A percentile compares a stretch with the other conserved stretches of the same genome.
Conservation (phyloP, 2,888 invertebrate species). For the Pseudolycoriella hygida region DNA sequence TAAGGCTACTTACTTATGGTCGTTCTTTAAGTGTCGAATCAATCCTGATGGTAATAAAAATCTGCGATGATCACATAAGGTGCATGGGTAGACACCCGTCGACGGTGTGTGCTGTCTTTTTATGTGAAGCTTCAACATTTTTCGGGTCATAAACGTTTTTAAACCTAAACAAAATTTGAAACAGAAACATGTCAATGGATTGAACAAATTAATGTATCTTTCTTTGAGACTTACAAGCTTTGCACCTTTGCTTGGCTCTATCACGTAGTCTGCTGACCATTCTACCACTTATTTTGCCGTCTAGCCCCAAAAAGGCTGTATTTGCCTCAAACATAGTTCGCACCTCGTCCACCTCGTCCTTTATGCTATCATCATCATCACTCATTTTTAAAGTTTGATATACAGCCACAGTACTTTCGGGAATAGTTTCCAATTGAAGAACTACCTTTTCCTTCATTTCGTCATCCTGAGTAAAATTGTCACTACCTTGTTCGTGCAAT, state of each 20-base stretch:
- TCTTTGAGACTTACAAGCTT: conserved; percentile 19
- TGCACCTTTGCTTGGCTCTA: too few relatives aligned
- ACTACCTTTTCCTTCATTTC: conserved; percentile 14
- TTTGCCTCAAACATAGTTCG: conserved; percentile 34
- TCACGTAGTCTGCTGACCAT: too few relatives aligned
- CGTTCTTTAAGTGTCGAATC: conserved; percentile 57
- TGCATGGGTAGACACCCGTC: conserved; percentile 56
- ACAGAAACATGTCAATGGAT: too few relatives aligned
- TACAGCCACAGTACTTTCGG: conserved; percentile 40
- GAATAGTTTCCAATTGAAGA: conserved; percentile 30
- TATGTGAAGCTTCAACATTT: conserved; percentile 57
- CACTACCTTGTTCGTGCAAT: conserved; percentile 17
- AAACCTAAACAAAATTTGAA: too few relatives aligned
- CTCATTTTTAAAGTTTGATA: conserved; percentile 41
- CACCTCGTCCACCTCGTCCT: conserved; percentile 33
- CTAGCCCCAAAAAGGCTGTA: conserved; percentile 42
- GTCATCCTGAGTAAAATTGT: conserved; percentile 15
- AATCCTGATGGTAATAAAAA: conserved; percentile 64
- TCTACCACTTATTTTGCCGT: conserved; percentile 33
- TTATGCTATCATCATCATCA: conserved; percentile 12
- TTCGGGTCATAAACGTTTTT: conserved; percentile 55
- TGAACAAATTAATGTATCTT: conserved; percentile 12
- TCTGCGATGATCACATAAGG: conserved; percentile 50
- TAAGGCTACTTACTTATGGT: conserved; percentile 39
- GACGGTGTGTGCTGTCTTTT: conserved; percentile 55